A percentile compares a stretch with the other conserved stretches of the same genome.
Evolutionary conservation across 2,888 invertebrate genomes (phyloP).

Genomic region (Leucozona laternaria): DNA sequence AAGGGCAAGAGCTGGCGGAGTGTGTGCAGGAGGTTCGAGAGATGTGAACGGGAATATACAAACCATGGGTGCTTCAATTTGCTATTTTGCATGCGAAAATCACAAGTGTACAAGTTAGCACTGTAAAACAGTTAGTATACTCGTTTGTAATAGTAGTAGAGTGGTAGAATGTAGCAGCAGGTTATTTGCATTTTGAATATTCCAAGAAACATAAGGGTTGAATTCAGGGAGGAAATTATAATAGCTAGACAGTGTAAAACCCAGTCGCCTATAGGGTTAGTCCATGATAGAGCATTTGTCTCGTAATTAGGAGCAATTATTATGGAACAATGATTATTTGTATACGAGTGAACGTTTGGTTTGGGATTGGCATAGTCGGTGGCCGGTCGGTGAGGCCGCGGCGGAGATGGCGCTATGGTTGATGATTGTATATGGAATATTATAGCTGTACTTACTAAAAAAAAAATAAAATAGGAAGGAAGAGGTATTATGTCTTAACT

Average conservation of each 20-base stretch:
- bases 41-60: neutral
- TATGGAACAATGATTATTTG: constrained; percentile 68
- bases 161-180: neutral
- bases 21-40: neutral
- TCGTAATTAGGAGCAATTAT: constrained; percentile 73
- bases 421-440: constrained; percentile 6
- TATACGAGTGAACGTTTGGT: constrained; percentile 16
- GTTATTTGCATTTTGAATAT: neutral
- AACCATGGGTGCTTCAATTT: constrained; percentile 22
- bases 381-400: neutral
- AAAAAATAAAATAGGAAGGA: constrained; percentile 57
- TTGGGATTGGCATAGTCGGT: constrained; percentile 12
- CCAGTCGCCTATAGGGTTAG: constrained; percentile 28
- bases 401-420: neutral
- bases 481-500: constrained; percentile 52
- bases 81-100: constrained; percentile 34
- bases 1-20: neutral
- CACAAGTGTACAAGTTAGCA: constrained; percentile 31
- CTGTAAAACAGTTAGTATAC: neutral
- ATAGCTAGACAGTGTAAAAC: constrained; percentile 14
- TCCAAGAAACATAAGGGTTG: constrained; percentile 5
- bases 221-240: neutral
- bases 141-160: too few relatives aligned
- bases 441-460: too few relatives aligned
- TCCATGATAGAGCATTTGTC: constrained; percentile 62